Evolutionary conservation across 2,113 vertebrate species (phyloP).

Genomic region (Dermatemys mawii): DNA sequence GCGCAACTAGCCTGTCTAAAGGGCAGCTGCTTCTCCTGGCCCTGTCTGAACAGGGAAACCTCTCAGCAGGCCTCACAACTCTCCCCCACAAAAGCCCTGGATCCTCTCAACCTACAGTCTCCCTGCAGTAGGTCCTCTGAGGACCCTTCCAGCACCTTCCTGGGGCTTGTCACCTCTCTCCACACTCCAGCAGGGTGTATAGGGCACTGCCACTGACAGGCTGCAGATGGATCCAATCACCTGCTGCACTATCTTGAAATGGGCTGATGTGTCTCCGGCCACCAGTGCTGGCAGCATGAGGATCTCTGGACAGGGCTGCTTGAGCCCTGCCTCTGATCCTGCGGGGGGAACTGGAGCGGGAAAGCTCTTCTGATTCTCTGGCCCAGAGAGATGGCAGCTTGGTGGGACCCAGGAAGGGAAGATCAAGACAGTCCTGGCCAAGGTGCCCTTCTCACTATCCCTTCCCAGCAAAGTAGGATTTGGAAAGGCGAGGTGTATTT

Average conservation of each 20-base stretch:
- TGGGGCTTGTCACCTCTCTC: background rate
- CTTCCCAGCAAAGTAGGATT: no score
- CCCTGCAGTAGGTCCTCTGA: background rate
- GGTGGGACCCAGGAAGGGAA: background rate
- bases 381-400: background rate
- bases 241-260: background rate
- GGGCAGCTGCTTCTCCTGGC: background rate
- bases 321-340: background rate
- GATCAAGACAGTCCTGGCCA: background rate
- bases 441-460: background rate
- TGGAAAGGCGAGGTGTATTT: no score
- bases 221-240: background rate
- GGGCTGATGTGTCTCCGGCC: background rate
- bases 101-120: background rate
- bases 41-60: background rate
- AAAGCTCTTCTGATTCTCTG: background rate
- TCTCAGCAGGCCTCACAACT: background rate
- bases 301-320: background rate
- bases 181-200: background rate
- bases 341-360: background rate
- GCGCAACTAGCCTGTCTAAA: background rate
- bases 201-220: background rate
- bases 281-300: background rate
- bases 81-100: no score
- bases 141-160: background rate